Conservation (phyloP, 2,113 vertebrate genomes). For the Ceuthmochares aereus region DNA sequence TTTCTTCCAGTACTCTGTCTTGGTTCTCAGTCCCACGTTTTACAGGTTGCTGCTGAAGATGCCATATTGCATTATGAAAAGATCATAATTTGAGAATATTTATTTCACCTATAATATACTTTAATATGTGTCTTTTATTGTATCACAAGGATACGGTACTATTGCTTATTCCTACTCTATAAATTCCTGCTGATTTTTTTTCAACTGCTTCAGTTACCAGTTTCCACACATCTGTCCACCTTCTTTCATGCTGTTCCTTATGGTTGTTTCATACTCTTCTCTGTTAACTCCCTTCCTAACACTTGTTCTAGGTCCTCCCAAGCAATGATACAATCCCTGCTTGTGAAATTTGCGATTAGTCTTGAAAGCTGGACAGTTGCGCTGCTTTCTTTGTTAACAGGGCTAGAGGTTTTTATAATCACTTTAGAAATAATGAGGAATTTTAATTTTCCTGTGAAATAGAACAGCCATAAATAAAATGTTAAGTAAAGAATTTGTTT, state of each 20-base stretch:
- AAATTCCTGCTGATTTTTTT: not conserved
- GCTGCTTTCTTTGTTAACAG: not conserved
- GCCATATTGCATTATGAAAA: not conserved
- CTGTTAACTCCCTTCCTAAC: not conserved
- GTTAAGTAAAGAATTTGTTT: slow-evolving; percentile 12
- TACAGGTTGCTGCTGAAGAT: not conserved
- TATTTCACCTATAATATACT: too few relatives aligned
- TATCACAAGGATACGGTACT: not conserved
- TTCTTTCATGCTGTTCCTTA: not conserved
- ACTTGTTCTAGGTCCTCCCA: not conserved
- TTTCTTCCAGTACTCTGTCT: not conserved
- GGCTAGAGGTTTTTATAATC: not conserved
- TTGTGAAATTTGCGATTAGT: not conserved
- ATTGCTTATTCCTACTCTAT: not conserved
- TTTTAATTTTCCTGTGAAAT: not conserved
- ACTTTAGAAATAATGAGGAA: not conserved
- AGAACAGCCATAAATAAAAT: not conserved
- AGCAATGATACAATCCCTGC: not conserved
- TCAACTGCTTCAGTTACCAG: not conserved
- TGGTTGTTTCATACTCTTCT: not conserved
- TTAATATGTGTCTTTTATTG: not conserved
- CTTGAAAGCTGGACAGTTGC: not conserved
- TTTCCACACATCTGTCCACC: not conserved
- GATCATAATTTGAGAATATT: not conserved
- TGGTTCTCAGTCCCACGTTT: accelerated